A percentile compares a stretch with the other conserved stretches of the same genome.
Evolutionary conservation across 2,797 vertebrate species (phyloP).

Genomic region (Buceros bicornis): DNA sequence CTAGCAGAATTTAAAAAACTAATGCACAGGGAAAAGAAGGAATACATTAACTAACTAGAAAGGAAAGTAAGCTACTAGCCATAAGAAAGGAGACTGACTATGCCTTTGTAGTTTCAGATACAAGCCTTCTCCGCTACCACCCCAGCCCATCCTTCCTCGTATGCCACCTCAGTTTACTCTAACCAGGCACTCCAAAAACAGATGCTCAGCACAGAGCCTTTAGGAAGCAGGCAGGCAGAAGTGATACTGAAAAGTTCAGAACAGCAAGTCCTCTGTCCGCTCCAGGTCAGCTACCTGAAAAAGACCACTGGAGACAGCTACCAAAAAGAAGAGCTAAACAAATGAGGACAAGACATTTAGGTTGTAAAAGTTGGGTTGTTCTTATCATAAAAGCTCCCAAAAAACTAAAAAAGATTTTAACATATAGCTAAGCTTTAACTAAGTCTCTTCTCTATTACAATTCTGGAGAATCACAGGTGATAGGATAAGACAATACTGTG

Average conservation of each 20-base stretch:
- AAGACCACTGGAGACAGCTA: not conserved
- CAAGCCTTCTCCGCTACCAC: not conserved
- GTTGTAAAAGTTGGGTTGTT: not conserved
- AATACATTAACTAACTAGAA: not conserved
- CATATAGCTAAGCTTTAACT: not conserved
- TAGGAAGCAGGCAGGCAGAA: not conserved
- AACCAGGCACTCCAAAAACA: not conserved
- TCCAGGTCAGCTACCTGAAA: not conserved
- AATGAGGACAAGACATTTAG: not conserved
- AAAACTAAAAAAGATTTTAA: not conserved
- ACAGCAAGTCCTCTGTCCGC: not conserved
- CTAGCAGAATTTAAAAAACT: slow-evolving; percentile 1
- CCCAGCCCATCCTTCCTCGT: not conserved
- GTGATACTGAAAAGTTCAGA: not conserved
- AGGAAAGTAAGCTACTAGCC: not conserved
- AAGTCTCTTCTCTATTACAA: not conserved
- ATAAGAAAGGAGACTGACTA: not conserved
- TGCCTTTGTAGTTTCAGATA: not conserved
- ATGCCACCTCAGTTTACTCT: not conserved
- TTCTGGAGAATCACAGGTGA: not conserved
- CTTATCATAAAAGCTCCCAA: not conserved
- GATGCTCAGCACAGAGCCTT: not conserved
- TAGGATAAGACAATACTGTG: not conserved
- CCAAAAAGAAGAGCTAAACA: not conserved
- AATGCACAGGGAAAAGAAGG: slow-evolving; percentile 1